Conservation (phyloP, 2,797 vertebrate genomes). For the Manis javanica region DNA sequence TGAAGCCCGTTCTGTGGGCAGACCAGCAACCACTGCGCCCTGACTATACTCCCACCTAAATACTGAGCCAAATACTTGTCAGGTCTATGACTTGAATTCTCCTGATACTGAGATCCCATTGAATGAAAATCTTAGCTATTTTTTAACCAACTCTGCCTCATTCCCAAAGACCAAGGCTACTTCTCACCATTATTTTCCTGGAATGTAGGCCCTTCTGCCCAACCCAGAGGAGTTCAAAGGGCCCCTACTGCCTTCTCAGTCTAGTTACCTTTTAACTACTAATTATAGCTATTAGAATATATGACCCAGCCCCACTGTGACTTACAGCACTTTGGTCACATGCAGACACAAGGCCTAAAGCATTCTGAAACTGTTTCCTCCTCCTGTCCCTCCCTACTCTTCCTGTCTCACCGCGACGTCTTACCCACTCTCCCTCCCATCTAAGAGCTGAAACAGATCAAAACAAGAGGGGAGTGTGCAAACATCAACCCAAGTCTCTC, state of each 20-base stretch:
- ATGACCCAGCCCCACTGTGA: not conserved
- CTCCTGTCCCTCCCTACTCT: not conserved
- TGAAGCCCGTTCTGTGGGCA: not conserved
- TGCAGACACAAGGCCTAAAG: not conserved
- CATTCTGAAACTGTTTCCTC: not conserved
- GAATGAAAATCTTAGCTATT: not conserved
- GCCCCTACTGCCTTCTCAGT: not conserved
- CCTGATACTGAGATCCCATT: not conserved
- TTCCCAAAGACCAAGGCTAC: not conserved
- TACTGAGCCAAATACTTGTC: not conserved
- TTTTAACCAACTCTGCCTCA: not conserved
- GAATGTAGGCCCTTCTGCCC: not conserved
- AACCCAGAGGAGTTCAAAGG: not conserved
- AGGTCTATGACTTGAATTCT: not conserved
- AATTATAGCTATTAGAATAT: not conserved
- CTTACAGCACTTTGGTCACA: not conserved
- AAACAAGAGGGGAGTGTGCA: not conserved
- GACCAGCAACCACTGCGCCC: not conserved
- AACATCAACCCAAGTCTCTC: not conserved
- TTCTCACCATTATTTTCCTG: not conserved
- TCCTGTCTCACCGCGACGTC: not conserved
- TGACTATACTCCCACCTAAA: not conserved
- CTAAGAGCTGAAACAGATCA: not conserved
- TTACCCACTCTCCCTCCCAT: not conserved
- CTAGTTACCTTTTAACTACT: slow-evolving; percentile 18